Conservation (phyloP, 2,888 invertebrate species). For the Eilema griseolum region DNA sequence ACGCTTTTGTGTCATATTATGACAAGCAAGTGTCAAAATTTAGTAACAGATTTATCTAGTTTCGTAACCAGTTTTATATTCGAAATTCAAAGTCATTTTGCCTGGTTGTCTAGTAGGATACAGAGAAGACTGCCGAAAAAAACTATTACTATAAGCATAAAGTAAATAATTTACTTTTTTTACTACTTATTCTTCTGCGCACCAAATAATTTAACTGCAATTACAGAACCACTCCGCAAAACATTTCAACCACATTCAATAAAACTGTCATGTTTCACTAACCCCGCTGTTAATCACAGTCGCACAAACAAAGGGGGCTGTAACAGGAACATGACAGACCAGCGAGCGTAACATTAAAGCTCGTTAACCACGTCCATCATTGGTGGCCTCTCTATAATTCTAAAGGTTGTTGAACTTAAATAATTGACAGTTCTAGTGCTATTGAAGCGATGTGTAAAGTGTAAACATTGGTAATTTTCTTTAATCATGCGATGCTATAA, state of each 20-base stretch:
- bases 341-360: constrained; percentile 33
- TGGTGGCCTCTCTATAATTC: constrained; percentile 28
- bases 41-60: too few species aligned
- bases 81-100: too few species aligned
- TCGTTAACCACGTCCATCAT: constrained; percentile 41
- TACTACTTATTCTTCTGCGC: too few species aligned
- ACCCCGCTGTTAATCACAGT: constrained; percentile 27
- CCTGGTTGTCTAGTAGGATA: too few species aligned
- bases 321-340: constrained; percentile 34
- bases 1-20: too few species aligned
- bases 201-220: background rate
- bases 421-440: constrained; percentile 26
- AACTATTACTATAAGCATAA: too few species aligned
- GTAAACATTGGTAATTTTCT: constrained; percentile 9
- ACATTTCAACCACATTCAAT: constrained; percentile 20
- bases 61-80: too few species aligned
- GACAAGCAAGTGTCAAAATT: too few species aligned
- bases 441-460: constrained; percentile 11
- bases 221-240: background rate
- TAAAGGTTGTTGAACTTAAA: constrained; percentile 33
- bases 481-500: constrained; percentile 12
- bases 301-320: constrained; percentile 18
- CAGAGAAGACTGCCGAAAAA: too few species aligned
- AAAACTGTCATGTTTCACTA: constrained; percentile 27
- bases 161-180: too few species aligned